Conservation (phyloP, 1,140 invertebrate species). For the Drosophila rufa region DNA sequence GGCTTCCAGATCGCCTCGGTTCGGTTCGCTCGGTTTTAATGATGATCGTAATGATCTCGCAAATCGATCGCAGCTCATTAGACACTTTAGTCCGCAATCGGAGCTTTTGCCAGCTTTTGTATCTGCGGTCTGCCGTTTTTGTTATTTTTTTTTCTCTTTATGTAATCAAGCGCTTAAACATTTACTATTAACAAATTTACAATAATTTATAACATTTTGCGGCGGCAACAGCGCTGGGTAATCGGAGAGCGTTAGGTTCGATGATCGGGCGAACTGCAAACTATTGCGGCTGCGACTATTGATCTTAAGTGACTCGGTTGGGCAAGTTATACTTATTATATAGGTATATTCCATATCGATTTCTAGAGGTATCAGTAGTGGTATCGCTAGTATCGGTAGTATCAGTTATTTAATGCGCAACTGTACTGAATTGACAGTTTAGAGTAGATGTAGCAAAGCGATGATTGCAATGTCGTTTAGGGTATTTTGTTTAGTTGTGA, state of each 20-base stretch:
- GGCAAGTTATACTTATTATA: constrained; percentile 19
- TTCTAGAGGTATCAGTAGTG: neutral
- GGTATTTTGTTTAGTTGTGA: too few species aligned
- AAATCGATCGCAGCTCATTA: constrained; percentile 66
- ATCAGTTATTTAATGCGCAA: constrained; percentile 1
- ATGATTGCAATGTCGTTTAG: too few species aligned
- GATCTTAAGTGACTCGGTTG: constrained; percentile 54
- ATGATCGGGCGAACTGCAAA: constrained; percentile 20
- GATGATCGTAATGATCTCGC: constrained; percentile 44
- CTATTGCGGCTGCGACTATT: constrained; percentile 28
- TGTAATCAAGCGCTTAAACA: constrained; percentile 67
- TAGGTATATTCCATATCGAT: constrained; percentile 7
- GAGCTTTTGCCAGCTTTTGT: neutral
- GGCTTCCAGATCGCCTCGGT: constrained; percentile 40
- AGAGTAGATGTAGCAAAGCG: too few species aligned
- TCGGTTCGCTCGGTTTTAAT: constrained; percentile 24
- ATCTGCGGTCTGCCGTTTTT: constrained; percentile 15
- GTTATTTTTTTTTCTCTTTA: constrained; percentile 16
- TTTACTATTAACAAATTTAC: constrained; percentile 66
- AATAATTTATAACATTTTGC: constrained; percentile 50
- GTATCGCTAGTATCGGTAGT: too few species aligned
- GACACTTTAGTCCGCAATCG: constrained; percentile 34
- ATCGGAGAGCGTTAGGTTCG: constrained; percentile 34
- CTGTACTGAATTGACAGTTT: constrained; percentile 12
- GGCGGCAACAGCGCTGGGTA: constrained; percentile 21